Evolutionary conservation across 2,113 vertebrate genomes (phyloP).

Genomic region (Acanthochromis polyacanthus): DNA sequence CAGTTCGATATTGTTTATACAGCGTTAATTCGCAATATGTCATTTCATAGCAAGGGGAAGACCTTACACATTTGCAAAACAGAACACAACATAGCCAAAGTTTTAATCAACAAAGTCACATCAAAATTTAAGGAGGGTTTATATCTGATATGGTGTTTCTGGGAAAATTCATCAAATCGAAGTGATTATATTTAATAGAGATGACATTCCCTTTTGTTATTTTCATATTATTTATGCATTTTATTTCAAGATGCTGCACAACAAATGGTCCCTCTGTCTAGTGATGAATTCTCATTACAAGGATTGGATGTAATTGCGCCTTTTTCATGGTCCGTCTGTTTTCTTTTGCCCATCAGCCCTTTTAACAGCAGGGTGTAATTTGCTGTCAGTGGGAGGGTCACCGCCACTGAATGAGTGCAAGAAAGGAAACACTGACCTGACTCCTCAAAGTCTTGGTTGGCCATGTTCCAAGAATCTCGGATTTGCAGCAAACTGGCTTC

Average conservation of each 20-base stretch:
- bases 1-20: too few relatives aligned
- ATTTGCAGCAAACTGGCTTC: slow-evolving; percentile 84
- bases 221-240: background rate
- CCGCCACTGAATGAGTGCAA: background rate
- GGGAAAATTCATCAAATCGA: background rate
- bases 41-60: too few relatives aligned
- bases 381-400: slow-evolving; percentile 25
- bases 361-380: slow-evolving; percentile 40
- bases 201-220: background rate
- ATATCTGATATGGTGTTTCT: too few relatives aligned
- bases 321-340: slow-evolving; percentile 11
- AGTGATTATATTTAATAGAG: background rate
- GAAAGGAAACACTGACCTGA: slow-evolving; percentile 79
- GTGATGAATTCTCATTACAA: slow-evolving; percentile 30
- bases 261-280: slow-evolving; percentile 5
- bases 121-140: too few relatives aligned
- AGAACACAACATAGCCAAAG: too few relatives aligned
- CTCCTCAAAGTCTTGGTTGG: slow-evolving; percentile 86
- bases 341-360: slow-evolving; percentile 5
- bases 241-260: slow-evolving; percentile 8
- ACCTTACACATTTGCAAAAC: too few relatives aligned
- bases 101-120: too few relatives aligned
- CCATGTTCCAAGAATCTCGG: slow-evolving; percentile 79
- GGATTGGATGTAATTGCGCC: slow-evolving; percentile 18
- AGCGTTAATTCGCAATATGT: too few relatives aligned